A percentile compares a stretch with the other conserved stretches of the same genome.
These are phyloP conservation scores for Xylocopa sonorina DNA, from an alignment of 1,140 invertebrate genomes.

Conservation along the genomic window DNA sequence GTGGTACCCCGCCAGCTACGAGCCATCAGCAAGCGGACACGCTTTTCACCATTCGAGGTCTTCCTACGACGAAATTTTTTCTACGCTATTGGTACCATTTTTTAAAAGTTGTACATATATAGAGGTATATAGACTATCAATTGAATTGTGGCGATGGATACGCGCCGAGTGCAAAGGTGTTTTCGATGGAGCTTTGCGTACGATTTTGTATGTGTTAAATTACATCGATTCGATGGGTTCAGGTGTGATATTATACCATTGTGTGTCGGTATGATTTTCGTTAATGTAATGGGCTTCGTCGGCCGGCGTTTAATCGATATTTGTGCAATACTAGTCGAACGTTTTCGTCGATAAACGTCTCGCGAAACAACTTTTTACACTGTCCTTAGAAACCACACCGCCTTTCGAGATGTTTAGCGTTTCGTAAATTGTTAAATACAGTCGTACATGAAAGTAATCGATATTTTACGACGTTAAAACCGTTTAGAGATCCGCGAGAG, in stretches of 20 bases:
- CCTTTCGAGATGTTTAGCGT: neutral
- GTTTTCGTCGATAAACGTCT: neutral
- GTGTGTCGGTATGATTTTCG: neutral
- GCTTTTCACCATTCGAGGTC: neutral
- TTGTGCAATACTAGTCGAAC: constrained; percentile 46
- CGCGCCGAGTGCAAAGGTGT: neutral
- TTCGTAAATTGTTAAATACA: neutral
- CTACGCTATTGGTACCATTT: too few species aligned
- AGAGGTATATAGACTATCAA: neutral
- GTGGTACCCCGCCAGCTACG: too few species aligned
- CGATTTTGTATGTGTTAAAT: neutral
- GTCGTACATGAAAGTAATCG: neutral
- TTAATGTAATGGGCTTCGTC: neutral
- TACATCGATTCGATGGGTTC: neutral
- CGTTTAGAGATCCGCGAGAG: neutral
- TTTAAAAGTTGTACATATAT: too few species aligned
- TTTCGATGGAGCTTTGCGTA: neutral
- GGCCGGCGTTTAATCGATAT: constrained; percentile 10
- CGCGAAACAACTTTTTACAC: constrained; percentile 3
- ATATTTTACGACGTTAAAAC: constrained; percentile 1
- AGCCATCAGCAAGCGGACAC: too few species aligned
- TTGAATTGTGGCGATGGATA: neutral
- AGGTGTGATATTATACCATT: neutral
- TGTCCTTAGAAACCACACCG: neutral
- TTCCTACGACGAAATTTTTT: neutral